Evolutionary conservation across 1,140 invertebrate genomes (phyloP), one percentile per base, ranked within the genome.

Genomic region (Battus philenor): DNA sequence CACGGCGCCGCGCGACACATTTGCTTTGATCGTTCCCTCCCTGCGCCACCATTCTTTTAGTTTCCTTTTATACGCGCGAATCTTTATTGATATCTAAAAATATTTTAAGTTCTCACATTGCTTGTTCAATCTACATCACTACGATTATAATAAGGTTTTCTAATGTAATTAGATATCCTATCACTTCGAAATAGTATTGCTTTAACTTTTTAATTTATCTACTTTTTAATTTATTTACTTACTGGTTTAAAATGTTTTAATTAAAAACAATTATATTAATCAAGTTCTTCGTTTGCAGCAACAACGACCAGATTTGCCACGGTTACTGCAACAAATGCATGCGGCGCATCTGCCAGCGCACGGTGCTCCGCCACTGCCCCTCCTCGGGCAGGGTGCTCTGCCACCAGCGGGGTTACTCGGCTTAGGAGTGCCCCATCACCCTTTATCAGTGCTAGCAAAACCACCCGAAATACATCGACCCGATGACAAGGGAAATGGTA

Each of bases 301-400:
- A 91, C 92, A 93, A 78, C 88, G 93, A 67, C 91, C 92, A 18
- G 93, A 94, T 71, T 74, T 94, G 36, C 93, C 92, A 1, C 88
- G 93, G 72, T 66, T 94, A 56, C 75, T 94, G 74, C 94, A 96
- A 82, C 95, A 97, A 87, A 96, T 97, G 94, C 95, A 97, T 67
- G 94, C 95, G 4, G 92, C 95, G 69, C 94, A 96, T 78, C 68
- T 97, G 50, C 94, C 94, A 11, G 91, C 93, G 1, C 94, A 95
- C 65, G 87, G 91, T 88, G 92, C 48, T 92, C 95, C 76, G 72
- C 91, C 62, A 88, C 87, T 90, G 43, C 86, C 86, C 0, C 68
- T 87, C 4, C 64, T 91, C 66, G 93, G 93, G 13, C 94, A 94
- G 76, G 93, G 93, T 6, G 89, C 90, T 26, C 75, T 91, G 15